Evolutionary conservation across 2,797 vertebrate species (phyloP).

Genomic region (Linurgus olivaceus): DNA sequence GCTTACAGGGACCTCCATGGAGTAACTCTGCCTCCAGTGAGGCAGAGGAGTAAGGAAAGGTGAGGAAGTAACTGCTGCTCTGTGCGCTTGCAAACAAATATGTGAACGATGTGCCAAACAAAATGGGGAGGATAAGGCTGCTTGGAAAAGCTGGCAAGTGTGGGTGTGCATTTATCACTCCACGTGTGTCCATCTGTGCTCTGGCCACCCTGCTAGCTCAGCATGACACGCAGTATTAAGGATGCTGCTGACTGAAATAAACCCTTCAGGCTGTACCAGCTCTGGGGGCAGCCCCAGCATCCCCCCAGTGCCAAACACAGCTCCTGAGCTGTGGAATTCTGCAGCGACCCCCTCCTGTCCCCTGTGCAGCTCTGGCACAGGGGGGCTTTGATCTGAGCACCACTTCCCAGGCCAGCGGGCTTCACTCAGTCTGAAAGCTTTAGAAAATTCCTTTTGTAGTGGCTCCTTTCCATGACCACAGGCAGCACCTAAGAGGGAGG

Average conservation of each 20-base stretch:
- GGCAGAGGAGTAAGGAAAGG: neutral
- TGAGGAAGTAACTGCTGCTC: neutral
- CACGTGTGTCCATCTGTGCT: neutral
- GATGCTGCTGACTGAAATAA: neutral
- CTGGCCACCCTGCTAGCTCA: neutral
- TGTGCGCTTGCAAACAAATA: neutral
- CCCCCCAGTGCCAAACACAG: neutral
- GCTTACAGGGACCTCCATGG: accelerated
- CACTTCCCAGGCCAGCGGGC: neutral
- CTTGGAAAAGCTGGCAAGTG: neutral
- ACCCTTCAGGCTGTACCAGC: neutral
- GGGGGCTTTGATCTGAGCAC: slow-evolving; percentile 23
- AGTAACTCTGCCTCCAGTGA: neutral
- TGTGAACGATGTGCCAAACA: neutral
- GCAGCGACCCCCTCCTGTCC: neutral
- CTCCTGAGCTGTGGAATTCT: neutral
- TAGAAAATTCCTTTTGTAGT: slow-evolving; percentile 50
- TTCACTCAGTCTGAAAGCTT: neutral
- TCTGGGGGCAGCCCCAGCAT: neutral
- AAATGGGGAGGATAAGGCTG: neutral
- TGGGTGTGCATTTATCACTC: neutral
- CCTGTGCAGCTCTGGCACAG: neutral
- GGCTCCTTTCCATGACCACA: slow-evolving; percentile 1
- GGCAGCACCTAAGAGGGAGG: slow-evolving; percentile 50
- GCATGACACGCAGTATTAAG: accelerated